Evolutionary conservation across 2,888 invertebrate genomes (phyloP).

Genomic region (Catocala nupta): DNA sequence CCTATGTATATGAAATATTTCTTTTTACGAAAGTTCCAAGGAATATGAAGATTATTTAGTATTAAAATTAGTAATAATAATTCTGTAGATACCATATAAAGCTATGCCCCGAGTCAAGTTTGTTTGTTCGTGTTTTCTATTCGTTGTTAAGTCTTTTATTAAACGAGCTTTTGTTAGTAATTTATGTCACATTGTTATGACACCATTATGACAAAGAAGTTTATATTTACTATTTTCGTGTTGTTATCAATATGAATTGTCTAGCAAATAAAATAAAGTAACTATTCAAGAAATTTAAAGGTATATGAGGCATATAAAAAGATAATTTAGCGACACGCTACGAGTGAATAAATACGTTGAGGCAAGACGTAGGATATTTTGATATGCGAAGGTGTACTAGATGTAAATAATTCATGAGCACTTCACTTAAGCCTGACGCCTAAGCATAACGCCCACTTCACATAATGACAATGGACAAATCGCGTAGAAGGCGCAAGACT

Average conservation of each 20-base stretch:
- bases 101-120: too few relatives aligned
- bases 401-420: constrained; percentile 81
- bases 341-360: constrained; percentile 57
- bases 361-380: constrained; percentile 56
- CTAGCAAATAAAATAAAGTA: constrained; percentile 1
- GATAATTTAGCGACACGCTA: constrained; percentile 53
- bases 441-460: constrained; percentile 57
- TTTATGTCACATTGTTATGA: constrained; percentile 45
- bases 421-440: constrained; percentile 66
- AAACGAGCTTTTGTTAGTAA: constrained; percentile 51
- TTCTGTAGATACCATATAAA: too few relatives aligned
- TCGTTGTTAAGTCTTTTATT: constrained; percentile 45
- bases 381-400: constrained; percentile 55
- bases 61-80: too few relatives aligned
- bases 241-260: constrained; percentile 4
- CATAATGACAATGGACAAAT: constrained; percentile 74
- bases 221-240: constrained; percentile 37
- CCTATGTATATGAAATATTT: too few relatives aligned
- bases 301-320: constrained; percentile 51
- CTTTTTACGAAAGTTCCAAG: too few relatives aligned
- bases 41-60: too few relatives aligned
- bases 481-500: constrained; percentile 61
- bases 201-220: constrained; percentile 31
- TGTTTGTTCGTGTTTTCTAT: too few relatives aligned
- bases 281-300: constrained; percentile 3